phyloP scores from a whole-genome alignment of 2,113 vertebrate genomes.

The Cyphomyrus plagiostoma region DNA sequence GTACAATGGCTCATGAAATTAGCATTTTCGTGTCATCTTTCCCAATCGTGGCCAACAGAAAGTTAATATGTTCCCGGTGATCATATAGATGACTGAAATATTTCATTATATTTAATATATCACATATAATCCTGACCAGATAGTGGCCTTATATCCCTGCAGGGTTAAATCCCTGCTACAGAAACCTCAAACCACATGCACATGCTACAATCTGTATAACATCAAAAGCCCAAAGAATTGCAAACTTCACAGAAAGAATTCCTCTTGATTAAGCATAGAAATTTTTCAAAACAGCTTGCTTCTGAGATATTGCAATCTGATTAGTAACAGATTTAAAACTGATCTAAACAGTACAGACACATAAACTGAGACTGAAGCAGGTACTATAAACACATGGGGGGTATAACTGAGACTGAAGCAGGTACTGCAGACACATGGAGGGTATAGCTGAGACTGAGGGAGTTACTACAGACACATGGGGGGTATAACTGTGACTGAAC shows the following conservation, averaged over 20 bases:
- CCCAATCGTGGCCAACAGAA: neutral
- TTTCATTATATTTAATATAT: neutral
- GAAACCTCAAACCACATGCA: neutral
- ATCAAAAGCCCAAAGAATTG: neutral
- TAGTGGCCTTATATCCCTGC: neutral
- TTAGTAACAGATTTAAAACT: neutral
- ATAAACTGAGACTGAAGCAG: neutral
- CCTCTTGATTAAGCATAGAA: neutral
- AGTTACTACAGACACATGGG: neutral
- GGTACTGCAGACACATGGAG: neutral
- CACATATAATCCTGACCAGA: neutral
- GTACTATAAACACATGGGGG: neutral
- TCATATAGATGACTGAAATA: neutral
- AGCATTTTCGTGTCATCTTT: neutral
- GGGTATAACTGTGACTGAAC: neutral
- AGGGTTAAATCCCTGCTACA: neutral
- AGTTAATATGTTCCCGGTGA: neutral
- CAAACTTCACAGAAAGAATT: neutral
- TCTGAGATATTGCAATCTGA: neutral
- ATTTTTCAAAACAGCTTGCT: neutral
- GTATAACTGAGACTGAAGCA: neutral
- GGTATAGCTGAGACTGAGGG: neutral
- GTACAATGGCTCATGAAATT: neutral
- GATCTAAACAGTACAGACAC: neutral
- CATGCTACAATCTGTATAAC: neutral